Evolutionary conservation across 2,888 invertebrate genomes (phyloP).

Genomic region (Endotricha flammealis): DNA sequence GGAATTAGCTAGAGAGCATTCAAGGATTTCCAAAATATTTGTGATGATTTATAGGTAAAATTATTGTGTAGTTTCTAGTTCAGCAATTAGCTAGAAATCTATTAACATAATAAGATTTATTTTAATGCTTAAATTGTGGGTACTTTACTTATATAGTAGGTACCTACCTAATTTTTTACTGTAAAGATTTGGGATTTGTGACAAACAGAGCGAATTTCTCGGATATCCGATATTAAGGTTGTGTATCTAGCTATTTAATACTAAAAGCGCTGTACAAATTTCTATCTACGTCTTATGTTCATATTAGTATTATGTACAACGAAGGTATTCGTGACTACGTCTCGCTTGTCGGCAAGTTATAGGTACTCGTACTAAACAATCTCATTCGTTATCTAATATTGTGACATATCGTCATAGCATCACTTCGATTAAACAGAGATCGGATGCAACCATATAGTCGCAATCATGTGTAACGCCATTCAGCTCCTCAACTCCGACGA

Average conservation of each 20-base stretch:
- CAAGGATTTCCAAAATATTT: no score
- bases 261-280: slow-evolving; percentile 42
- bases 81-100: no score
- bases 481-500: neutral
- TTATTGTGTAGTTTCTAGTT: no score
- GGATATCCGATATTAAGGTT: no score
- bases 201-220: slow-evolving; percentile 1
- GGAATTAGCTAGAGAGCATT: no score
- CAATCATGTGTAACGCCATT: neutral
- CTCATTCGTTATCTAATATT: slow-evolving; percentile 7
- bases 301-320: slow-evolving; percentile 32
- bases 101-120: no score
- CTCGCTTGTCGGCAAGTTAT: slow-evolving; percentile 5
- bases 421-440: slow-evolving; percentile 2
- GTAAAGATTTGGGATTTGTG: no score
- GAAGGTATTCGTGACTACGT: slow-evolving; percentile 17
- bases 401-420: neutral
- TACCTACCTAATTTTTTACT: no score
- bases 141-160: no score
- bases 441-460: neutral
- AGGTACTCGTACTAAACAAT: slow-evolving; percentile 3
- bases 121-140: no score
- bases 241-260: slow-evolving; percentile 23
- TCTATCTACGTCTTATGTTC: slow-evolving; percentile 35
- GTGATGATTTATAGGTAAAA: no score